A percentile compares a stretch with the other conserved stretches of the same genome.
phyloP scores from a whole-genome alignment of 1,140 invertebrate species.

The Drosophila kohkoa region DNA sequence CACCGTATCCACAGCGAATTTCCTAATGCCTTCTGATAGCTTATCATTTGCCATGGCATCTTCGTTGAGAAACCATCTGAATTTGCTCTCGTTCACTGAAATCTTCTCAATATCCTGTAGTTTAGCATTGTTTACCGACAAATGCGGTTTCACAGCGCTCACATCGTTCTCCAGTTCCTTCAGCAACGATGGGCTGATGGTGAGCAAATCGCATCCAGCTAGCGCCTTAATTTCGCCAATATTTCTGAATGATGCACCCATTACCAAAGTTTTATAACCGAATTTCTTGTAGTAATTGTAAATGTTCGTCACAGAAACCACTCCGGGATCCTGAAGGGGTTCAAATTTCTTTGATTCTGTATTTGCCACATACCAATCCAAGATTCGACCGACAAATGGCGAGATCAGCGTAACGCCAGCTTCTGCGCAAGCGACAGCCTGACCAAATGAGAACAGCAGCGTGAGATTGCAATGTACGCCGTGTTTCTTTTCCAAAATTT shows the following conservation, averaged over 20 bases:
- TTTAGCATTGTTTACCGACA: slow-evolving; percentile 86
- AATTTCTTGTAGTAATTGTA: slow-evolving; percentile 99
- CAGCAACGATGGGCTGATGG: slow-evolving; percentile 95
- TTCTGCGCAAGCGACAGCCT: slow-evolving; percentile 99
- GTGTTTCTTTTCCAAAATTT: slow-evolving; percentile 94
- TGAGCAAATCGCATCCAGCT: slow-evolving; percentile 98
- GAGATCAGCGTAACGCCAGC: slow-evolving; percentile 99
- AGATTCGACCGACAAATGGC: slow-evolving; percentile 95
- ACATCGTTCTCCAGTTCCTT: slow-evolving; percentile 91
- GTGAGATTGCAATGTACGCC: slow-evolving; percentile 99
- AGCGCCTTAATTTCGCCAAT: slow-evolving; percentile 96
- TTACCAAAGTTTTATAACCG: slow-evolving; percentile 98
- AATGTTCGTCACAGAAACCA: slow-evolving; percentile 96
- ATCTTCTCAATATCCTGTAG: slow-evolving; percentile 91
- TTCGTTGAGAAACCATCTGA: slow-evolving; percentile 98
- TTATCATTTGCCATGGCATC: slow-evolving; percentile 99
- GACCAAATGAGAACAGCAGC: slow-evolving; percentile 96
- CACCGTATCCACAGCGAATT: slow-evolving; percentile 97
- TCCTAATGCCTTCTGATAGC: slow-evolving; percentile 98
- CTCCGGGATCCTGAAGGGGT: slow-evolving; percentile 96
- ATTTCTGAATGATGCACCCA: slow-evolving; percentile 99
- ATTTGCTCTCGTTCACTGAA: slow-evolving; percentile 91
- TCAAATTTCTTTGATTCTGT: slow-evolving; percentile 93
- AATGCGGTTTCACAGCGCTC: slow-evolving; percentile 86
- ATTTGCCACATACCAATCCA: slow-evolving; percentile 98